Evolutionary conservation across 2,797 vertebrate genomes (phyloP), one percentile per base, ranked within the genome.

Genomic region (Pampus argenteus): DNA sequence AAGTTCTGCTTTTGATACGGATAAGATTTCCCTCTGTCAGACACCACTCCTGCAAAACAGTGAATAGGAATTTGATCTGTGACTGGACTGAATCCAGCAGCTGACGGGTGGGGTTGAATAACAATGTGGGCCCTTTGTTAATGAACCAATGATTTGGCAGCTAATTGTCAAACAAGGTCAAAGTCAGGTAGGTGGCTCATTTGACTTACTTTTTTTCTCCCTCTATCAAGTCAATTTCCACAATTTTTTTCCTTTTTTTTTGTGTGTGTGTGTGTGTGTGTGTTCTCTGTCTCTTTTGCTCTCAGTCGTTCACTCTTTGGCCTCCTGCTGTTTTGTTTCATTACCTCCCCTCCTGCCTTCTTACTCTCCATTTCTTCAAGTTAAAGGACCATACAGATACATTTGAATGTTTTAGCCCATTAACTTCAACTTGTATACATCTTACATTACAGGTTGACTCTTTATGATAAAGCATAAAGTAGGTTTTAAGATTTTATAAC

Each of bases 161-260:
- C 64, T 87, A 82, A 90, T 85, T 87, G 66, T 77, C 72, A 86
- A 83, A 81, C 74, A 49, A 78, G 57, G 65, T 76, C 74, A 76
- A 74, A 85, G 67, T 56, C 60, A 82, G 49, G 54, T 38, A 69
- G 40, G 64, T 50, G 38, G 58, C 56, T 70, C 54, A 65, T 76
- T 69, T 40, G 49, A 73, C 56, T 52, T n/a, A n/a, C n/a, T n/a
- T n/a, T n/a, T n/a, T 56, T 61, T 78, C 13, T n/a, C n/a, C 49
- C 23, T 44, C 9, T 20, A n/a, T 45, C 7, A 51, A n/a, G 63
- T 68, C 68, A 31, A n/a, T 63, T 69, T 76, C 17, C 45, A 44
- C 17, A 10, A 54, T 65, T 31, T 31, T 52, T 60, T 13, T 28
- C 36, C 57, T 31, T 67, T 18, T 23, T 25, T 56, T 47, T 55